These are phyloP conservation scores for Pseudoips prasinana DNA, from an alignment of 2,888 invertebrate species.

Conservation along the genomic window DNA sequence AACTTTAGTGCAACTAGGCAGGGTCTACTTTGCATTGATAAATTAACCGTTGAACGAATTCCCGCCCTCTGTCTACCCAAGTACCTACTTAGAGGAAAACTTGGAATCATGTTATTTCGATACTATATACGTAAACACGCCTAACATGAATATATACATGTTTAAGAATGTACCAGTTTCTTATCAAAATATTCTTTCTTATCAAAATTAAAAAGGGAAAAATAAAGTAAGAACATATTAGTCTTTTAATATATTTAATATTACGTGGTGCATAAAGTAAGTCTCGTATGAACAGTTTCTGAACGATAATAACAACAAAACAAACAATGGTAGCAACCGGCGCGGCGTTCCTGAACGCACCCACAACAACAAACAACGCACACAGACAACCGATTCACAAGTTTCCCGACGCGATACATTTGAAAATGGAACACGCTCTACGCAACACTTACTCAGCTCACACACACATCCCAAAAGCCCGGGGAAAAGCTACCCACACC, in stretches of 20 bases:
- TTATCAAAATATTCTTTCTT: too few relatives aligned
- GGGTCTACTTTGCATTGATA: conserved; percentile 11
- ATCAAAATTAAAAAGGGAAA: too few relatives aligned
- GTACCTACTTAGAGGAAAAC: conserved; percentile 29
- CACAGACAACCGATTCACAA: conserved; percentile 75
- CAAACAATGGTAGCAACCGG: conserved; percentile 57
- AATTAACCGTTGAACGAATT: conserved; percentile 11
- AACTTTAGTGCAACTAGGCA: conserved; percentile 7
- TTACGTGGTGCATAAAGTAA: conserved; percentile 30
- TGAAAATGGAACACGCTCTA: conserved; percentile 63
- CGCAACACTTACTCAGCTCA: conserved; percentile 52
- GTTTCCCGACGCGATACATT: conserved; percentile 55
- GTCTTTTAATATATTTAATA: too few relatives aligned
- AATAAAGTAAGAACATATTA: too few relatives aligned
- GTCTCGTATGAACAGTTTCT: conserved; percentile 46
- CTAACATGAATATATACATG: not conserved
- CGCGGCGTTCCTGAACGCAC: conserved; percentile 54
- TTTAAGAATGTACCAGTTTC: too few relatives aligned
- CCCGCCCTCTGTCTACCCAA: conserved; percentile 54
- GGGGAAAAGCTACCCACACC: conserved; percentile 63
- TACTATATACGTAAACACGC: conserved; percentile 4
- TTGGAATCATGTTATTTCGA: conserved; percentile 13
- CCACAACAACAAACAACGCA: conserved; percentile 53
- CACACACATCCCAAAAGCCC: conserved; percentile 54
- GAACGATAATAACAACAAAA: conserved; percentile 71